phyloP scores from a whole-genome alignment of 2,113 vertebrate genomes.

The Meriones unguiculatus region DNA sequence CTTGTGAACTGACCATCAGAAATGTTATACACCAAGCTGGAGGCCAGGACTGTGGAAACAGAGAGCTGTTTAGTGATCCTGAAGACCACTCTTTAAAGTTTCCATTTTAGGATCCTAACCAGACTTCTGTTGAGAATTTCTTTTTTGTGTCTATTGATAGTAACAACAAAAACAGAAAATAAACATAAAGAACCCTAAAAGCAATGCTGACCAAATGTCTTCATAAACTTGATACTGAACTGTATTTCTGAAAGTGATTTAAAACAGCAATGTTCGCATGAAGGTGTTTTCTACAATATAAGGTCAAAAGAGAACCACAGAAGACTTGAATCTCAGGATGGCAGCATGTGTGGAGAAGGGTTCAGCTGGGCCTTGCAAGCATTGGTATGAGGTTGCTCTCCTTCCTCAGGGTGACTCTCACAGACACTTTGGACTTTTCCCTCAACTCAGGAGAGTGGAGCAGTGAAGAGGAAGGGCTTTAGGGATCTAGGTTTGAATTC shows the following conservation, averaged over 20 bases:
- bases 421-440: background rate
- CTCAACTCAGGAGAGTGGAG: background rate
- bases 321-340: background rate
- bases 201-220: background rate
- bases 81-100: constrained; percentile 42
- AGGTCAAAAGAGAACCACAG: background rate
- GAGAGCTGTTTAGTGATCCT: constrained; percentile 55
- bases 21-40: constrained; percentile 96
- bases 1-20: constrained; percentile 97
- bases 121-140: constrained; percentile 13
- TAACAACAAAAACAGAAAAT: background rate
- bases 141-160: background rate
- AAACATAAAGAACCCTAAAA: background rate
- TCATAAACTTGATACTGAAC: constrained; percentile 4
- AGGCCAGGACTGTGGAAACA: constrained; percentile 92
- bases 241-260: constrained; percentile 45
- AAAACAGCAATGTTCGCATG: background rate
- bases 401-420: background rate
- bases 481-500: background rate
- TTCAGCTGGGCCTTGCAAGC: background rate
- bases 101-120: constrained; percentile 14
- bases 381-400: background rate
- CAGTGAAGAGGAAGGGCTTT: background rate
- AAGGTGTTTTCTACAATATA: background rate
- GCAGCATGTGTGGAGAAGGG: background rate